A percentile compares a stretch with the other conserved stretches of the same genome.
phyloP scores from a whole-genome alignment of 2,888 invertebrate species.

The Drosophila stalkeri region DNA sequence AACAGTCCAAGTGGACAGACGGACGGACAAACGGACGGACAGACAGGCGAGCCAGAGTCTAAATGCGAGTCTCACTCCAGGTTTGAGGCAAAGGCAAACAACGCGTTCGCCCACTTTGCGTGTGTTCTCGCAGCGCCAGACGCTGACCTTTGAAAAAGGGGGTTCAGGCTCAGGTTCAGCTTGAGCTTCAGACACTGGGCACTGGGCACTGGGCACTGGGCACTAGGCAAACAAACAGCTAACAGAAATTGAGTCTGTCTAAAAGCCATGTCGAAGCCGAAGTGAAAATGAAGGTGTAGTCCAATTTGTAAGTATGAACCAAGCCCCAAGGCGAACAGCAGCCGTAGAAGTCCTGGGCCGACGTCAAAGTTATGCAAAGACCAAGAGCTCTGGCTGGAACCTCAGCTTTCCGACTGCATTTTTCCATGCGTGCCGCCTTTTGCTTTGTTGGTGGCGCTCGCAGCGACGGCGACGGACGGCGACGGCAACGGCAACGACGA shows the following conservation, averaged over 20 bases:
- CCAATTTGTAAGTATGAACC: constrained; percentile 82
- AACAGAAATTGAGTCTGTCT: constrained; percentile 46
- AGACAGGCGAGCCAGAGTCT: not conserved
- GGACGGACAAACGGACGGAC: not conserved
- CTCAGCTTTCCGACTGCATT: constrained; percentile 50
- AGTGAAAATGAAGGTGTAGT: constrained; percentile 83
- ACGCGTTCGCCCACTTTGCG: constrained; percentile 74
- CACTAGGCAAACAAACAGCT: constrained; percentile 19
- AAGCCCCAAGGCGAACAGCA: constrained; percentile 69
- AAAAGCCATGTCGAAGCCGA: constrained; percentile 29
- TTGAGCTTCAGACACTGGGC: too few species aligned
- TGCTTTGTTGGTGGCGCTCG: constrained; percentile 75
- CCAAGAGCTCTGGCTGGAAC: constrained; percentile 3
- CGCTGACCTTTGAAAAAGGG: constrained; percentile 62
- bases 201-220: not conserved
- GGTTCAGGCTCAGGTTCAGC: constrained; percentile 29
- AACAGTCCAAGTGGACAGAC: constrained; percentile 18
- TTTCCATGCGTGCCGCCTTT: constrained; percentile 74
- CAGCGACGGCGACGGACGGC: constrained; percentile 6
- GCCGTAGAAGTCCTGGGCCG: constrained; percentile 30
- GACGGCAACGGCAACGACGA: not conserved
- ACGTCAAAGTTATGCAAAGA: constrained; percentile 76
- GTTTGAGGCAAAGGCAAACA: constrained; percentile 44
- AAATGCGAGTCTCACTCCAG: not conserved
- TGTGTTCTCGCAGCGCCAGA: constrained; percentile 73